phyloP scores from a whole-genome alignment of 2,113 vertebrate species.

The Stegostoma tigrinum region DNA sequence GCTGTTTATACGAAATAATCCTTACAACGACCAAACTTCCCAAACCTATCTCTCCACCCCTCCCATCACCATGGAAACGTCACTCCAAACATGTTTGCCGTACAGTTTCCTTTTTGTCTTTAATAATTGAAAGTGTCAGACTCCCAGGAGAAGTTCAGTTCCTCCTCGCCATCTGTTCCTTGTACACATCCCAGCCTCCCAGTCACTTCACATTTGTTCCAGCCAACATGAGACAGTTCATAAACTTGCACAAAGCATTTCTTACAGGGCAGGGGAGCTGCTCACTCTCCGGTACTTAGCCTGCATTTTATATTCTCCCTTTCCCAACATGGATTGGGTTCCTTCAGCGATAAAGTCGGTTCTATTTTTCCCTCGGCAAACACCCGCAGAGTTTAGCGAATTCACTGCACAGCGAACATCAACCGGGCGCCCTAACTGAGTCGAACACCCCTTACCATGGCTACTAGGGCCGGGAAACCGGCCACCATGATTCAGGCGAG shows the following conservation, averaged over 20 bases:
- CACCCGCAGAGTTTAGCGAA: neutral
- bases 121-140: neutral
- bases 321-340: neutral
- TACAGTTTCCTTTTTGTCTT: neutral
- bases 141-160: neutral
- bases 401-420: neutral
- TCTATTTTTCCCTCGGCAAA: neutral
- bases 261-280: neutral
- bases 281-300: neutral
- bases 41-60: neutral
- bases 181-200: neutral
- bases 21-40: neutral
- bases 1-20: neutral
- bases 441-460: neutral
- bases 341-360: neutral
- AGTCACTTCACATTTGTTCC: neutral
- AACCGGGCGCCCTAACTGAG: neutral
- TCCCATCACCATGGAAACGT: neutral
- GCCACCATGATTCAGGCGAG: neutral
- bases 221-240: neutral
- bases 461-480: neutral
- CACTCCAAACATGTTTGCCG: neutral
- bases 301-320: neutral
- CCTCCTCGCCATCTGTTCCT: neutral
- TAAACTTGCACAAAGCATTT: neutral